Base-by-base conservation (phyloP, 2,113 vertebrate species). In the Talpa occidentalis region DNA sequence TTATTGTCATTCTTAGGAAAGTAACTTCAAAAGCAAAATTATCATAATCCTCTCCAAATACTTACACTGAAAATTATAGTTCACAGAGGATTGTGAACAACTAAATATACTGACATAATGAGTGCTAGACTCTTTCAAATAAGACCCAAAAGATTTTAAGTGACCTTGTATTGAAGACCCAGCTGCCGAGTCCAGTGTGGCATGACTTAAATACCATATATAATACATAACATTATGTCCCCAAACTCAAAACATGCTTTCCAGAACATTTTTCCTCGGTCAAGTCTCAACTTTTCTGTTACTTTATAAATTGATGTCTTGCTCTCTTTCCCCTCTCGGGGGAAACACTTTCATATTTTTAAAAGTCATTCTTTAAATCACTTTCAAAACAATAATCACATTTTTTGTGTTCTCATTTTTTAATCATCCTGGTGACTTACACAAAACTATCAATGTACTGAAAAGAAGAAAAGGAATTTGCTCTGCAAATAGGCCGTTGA, bases 341-440 rank as follows among this genome's bases (percentile, higher is more conserved):
- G 79, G n/a, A 54, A 26, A 32, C 0, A 0, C 0, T 47, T 91
- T 73, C 32, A 28, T 81, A 24, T n/a, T 77, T 87, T 79, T 73
- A 14, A 86, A 82, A 52, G 56, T 76, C 30, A 81, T 78, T 66
- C 42, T 64, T 78, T 59, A 89, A 91, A 69, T 81, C 21, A 81
- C 37, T 56, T 73, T 78, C 54, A 42, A 64, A 81, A n/a, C 19
- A 77, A 60, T 16, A 8, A 49, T 79, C 24, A 78, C 10, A 17
- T 70, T 72, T 47, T 72, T 96, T 5, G 60, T 35, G 62, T 83
- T 83, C 60, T 81, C 74, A 64, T 32, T 10, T 85, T 72, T 81
- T 21, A 72, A 22, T 60, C 42, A 60, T 70, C 26, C 3, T 82
- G 67, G 28, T 64, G 44, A 56, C 26, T 77, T 88, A 52, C 67